These are phyloP conservation scores for Sphaerodactylus townsendi DNA, from an alignment of 2,113 vertebrate species.

Conservation along the genomic window DNA sequence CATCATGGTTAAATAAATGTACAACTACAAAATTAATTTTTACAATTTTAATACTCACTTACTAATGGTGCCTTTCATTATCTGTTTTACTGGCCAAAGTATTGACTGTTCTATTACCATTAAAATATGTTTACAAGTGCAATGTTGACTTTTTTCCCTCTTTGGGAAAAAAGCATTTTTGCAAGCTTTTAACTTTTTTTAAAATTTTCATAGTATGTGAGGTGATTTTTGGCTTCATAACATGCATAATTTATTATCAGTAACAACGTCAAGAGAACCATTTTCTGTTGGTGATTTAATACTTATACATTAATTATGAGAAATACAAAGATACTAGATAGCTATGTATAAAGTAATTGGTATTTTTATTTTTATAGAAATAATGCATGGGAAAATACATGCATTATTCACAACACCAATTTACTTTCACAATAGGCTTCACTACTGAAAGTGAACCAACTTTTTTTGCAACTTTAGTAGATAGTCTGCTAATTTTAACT, in stretches of 20 bases:
- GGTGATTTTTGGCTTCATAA: slow-evolving; percentile 42
- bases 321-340: slow-evolving; percentile 35
- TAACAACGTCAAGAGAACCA: slow-evolving; percentile 56
- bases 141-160: slow-evolving; percentile 44
- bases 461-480: neutral
- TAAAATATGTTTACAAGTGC: slow-evolving; percentile 60
- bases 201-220: slow-evolving; percentile 60
- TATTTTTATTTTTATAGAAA: slow-evolving; percentile 22
- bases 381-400: neutral
- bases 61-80: slow-evolving; percentile 12
- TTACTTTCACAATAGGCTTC: neutral
- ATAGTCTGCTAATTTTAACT: neutral
- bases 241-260: slow-evolving; percentile 55
- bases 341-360: slow-evolving; percentile 19
- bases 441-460: neutral
- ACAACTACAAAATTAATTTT: neutral
- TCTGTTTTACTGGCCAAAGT: slow-evolving; percentile 40
- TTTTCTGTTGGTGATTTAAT: slow-evolving; percentile 51
- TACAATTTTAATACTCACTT: slow-evolving; percentile 22
- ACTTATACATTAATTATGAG: slow-evolving; percentile 49
- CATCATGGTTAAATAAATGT: slow-evolving; percentile 8
- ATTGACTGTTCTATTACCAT: slow-evolving; percentile 30
- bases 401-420: neutral
- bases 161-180: slow-evolving; percentile 56
- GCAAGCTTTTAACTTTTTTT: slow-evolving; percentile 52